Evolutionary conservation across 1,140 invertebrate genomes (phyloP).

Genomic region (Aphelenchoides fujianensis): DNA sequence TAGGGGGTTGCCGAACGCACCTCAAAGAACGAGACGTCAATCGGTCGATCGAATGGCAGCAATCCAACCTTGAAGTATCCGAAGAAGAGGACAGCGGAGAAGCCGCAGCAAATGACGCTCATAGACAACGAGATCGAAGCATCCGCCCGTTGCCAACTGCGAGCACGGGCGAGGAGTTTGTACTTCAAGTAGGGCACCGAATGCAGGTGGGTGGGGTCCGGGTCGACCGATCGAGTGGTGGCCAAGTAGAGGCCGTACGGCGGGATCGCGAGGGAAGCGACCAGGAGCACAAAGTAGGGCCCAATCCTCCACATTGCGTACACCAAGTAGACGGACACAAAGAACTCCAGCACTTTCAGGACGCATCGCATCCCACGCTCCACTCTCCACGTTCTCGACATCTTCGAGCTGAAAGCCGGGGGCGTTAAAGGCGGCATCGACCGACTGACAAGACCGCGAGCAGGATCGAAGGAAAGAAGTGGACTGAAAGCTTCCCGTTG

Average conservation of each 20-base stretch:
- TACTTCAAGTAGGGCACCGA: conserved; percentile 37
- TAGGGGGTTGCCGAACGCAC: conserved; percentile 18
- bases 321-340: conserved; percentile 33
- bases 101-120: conserved; percentile 28
- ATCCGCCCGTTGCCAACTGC: conserved; percentile 33
- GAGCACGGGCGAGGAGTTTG: conserved; percentile 11
- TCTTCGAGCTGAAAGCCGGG: not conserved
- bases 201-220: conserved; percentile 21
- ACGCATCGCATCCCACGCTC: conserved; percentile 13
- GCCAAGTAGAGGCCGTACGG: conserved; percentile 23
- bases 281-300: conserved; percentile 32
- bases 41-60: not conserved
- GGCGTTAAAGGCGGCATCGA: not conserved
- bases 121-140: conserved; percentile 29
- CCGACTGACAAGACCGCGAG: not conserved
- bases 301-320: conserved; percentile 30
- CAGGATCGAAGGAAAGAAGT: not conserved
- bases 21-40: not conserved
- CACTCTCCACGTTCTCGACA: not conserved
- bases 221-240: not conserved
- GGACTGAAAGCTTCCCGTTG: not conserved
- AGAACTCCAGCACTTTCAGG: conserved; percentile 32
- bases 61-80: conserved; percentile 36
- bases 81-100: conserved; percentile 32
- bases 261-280: conserved; percentile 33